Evolutionary conservation across 1,140 invertebrate genomes (phyloP).

Genomic region (Dinoponera quadriceps): DNA sequence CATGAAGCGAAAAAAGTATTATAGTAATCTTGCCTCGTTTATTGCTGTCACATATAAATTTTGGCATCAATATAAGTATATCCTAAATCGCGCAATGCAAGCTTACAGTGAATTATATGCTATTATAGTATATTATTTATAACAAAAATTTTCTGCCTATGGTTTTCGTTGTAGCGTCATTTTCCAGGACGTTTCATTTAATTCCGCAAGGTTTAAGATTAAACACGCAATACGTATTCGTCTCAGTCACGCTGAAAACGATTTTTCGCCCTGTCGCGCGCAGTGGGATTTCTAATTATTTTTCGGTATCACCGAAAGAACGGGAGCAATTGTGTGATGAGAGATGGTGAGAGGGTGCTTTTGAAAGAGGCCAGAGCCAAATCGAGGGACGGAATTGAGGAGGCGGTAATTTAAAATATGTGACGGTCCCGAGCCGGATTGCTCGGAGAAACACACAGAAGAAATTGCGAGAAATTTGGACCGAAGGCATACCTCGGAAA

Average conservation of each 20-base stretch:
- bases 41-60: no score
- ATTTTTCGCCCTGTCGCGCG: not conserved
- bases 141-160: not conserved
- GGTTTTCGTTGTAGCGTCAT: not conserved
- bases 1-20: no score
- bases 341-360: not conserved
- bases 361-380: not conserved
- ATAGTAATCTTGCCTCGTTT: no score
- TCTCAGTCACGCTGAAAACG: not conserved
- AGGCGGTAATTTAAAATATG: not conserved
- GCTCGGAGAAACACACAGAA: not conserved
- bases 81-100: no score
- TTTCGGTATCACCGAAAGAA: not conserved
- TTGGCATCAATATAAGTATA: no score
- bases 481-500: not conserved
- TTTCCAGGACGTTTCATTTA: not conserved
- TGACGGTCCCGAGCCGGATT: not conserved
- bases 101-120: no score
- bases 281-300: conserved; percentile 9
- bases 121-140: no score
- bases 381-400: not conserved
- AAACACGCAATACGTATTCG: not conserved
- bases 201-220: not conserved
- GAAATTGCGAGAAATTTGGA: conserved; percentile 2
- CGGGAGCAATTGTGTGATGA: not conserved